These are phyloP conservation scores for Colaptes auratus DNA, from an alignment of 2,113 vertebrate species.

Conservation along the genomic window DNA sequence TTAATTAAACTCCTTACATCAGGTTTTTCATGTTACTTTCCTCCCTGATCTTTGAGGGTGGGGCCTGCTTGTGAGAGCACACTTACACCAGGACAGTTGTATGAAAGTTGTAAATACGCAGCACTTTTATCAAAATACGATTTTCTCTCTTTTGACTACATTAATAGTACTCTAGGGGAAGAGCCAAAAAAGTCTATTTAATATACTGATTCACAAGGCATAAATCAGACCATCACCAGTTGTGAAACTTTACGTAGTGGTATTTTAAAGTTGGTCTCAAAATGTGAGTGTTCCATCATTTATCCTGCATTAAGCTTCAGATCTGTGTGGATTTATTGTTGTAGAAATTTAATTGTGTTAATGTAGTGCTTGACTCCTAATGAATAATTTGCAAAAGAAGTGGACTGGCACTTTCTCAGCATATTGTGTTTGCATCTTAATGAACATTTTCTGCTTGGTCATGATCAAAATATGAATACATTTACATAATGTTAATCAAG, in stretches of 20 bases:
- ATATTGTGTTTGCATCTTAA: constrained; percentile 58
- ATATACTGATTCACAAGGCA: neutral
- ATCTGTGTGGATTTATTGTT: constrained; percentile 23
- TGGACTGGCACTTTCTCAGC: constrained; percentile 51
- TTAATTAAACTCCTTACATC: too few relatives aligned
- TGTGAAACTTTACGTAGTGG: neutral
- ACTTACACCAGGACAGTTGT: neutral
- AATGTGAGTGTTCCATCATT: neutral
- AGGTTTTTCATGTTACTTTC: too few relatives aligned
- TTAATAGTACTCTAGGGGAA: neutral
- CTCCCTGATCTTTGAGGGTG: too few relatives aligned
- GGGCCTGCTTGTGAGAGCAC: too few relatives aligned
- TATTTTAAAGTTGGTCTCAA: neutral
- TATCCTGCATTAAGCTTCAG: neutral
- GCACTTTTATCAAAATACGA: neutral
- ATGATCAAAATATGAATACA: constrained; percentile 56
- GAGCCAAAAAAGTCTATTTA: neutral
- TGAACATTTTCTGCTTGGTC: constrained; percentile 67
- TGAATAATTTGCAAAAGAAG: constrained; percentile 42
- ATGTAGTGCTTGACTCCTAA: constrained; percentile 15
- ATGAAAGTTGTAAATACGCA: neutral
- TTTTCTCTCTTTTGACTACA: neutral
- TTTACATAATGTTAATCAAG: constrained; percentile 71
- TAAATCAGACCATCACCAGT: neutral
- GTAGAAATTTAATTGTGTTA: constrained; percentile 40